phyloP scores from a whole-genome alignment of 2,797 vertebrate species.

The Trachurus trachurus region DNA sequence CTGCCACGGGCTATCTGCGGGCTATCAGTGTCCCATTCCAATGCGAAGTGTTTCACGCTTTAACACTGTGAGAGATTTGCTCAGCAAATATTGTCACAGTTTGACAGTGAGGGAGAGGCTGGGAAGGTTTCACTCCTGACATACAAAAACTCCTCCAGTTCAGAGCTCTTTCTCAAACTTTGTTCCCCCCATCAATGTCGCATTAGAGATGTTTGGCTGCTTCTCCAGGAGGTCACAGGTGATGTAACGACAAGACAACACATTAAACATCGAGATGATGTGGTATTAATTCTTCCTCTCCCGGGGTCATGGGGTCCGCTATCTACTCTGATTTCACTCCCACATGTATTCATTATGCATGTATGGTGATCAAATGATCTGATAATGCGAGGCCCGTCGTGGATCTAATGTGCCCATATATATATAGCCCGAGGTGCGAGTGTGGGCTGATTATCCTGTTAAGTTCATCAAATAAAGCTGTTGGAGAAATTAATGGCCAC shows the following conservation, averaged over 20 bases:
- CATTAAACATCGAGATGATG: conserved; percentile 56
- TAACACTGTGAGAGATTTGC: conserved; percentile 86
- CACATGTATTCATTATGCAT: conserved; percentile 77
- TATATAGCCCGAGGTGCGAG: conserved; percentile 69
- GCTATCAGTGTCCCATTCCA: conserved; percentile 89
- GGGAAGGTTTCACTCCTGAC: conserved; percentile 21
- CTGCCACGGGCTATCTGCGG: conserved; percentile 65
- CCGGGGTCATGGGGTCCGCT: conserved; percentile 58
- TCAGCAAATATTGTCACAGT: conserved; percentile 86
- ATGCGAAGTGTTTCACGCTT: conserved; percentile 86
- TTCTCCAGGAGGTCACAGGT: conserved; percentile 61
- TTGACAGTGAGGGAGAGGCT: conserved; percentile 70
- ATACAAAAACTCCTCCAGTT: conserved; percentile 14
- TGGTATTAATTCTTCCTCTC: conserved; percentile 58
- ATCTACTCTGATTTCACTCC: conserved; percentile 62
- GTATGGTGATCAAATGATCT: conserved; percentile 78
- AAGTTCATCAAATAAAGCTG: conserved; percentile 81
- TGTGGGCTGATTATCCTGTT: conserved; percentile 76
- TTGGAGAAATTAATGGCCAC: conserved; percentile 70
- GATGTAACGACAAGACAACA: conserved; percentile 62
- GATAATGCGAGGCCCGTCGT: conserved; percentile 63
- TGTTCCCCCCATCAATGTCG: conserved; percentile 34
- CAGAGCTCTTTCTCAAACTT: conserved; percentile 26
- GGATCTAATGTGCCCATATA: conserved; percentile 58
- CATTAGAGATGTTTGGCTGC: conserved; percentile 26